Evolutionary conservation across 2,797 vertebrate genomes (phyloP), one percentile per base, ranked within the genome.

Genomic region (Eulemur mongoz): DNA sequence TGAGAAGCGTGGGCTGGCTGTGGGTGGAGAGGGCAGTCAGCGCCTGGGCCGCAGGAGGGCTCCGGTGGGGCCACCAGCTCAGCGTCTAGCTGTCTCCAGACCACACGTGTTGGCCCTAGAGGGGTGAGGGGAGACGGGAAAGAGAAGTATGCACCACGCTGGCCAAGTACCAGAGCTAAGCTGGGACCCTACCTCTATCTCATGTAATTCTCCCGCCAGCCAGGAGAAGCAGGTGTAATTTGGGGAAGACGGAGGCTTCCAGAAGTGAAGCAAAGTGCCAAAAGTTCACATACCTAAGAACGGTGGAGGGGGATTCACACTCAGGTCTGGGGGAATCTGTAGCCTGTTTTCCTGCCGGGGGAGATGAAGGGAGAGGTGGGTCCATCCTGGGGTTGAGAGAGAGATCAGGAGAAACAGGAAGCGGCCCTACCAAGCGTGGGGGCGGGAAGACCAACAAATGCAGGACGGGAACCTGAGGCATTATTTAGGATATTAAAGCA

Each of bases 1-100:
- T 67, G 80, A 90, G 81, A 75, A 69, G 91, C 0, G 0, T 1
- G 2, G n/a, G 50, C 52, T 11, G 57, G 65, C 65, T 75, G 80
- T 45, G 87, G 54, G 30, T 12, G 7, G 85, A 79, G 72, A 25
- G 63, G 57, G 40, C 32, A 6, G 30, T 48, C 67, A 22, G 61
- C 12, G 0, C 54, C 18, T 5, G 52, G n/a, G 54, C 40, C 38
- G 27, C 0, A 13, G 59, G 40, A 84, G 45, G 9, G 13, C 50
- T 81, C 40, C 2, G 0, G 10, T 3, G 40, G 13, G 69, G 54
- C 67, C 65, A 59, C 95, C 43, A 79, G 78, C 96, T 95, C 96
- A 95, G 85, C 32, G 1, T 93, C 95, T 93, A 20, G 50, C 79
- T 84, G 45, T 57, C 93, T 96, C 1, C 65, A 90, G 96, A 93